Evolutionary conservation across 2,113 vertebrate genomes (phyloP), one percentile per base, ranked within the genome.

Genomic region (Hippocampus mohnikei): DNA sequence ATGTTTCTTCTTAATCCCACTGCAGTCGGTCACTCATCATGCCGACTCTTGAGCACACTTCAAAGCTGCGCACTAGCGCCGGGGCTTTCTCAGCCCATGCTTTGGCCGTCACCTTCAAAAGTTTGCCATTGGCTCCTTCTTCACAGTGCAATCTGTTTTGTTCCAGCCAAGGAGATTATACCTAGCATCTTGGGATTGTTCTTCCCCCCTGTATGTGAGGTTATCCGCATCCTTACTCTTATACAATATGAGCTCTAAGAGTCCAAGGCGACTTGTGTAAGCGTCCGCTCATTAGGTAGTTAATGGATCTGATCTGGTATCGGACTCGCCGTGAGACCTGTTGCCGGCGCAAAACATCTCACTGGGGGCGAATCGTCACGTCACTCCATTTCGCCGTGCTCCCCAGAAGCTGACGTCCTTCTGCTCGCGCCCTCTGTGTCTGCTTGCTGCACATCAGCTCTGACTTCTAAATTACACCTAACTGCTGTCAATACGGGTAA

Each of bases 381-480:
- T 61, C 63, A 63, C 63, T 64, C 76, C 71, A 70, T 84, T 82
- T 81, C 87, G 65, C 61, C 59, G 69, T 29, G 66, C 71, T 80
- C 55, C 75, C 37, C 44, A 23, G 69, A 84, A 83, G 70, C 77
- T 68, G 65, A 68, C 55, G 77, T 68, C 75, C 82, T 87, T 59
- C 77, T 76, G 75, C 64, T 68, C 68, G 83, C 80, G 80, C 69
- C 78, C 79, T 78, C 61, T 77, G 71, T 76, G 74, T 88, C 87
- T 79, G 79, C 89, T 88, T 25, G 2, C 80, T 82, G 88, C 85
- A 80, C 78, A 70, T 80, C 70, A 90, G 84, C 86, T 88, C 85
- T 89, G 85, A 88, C 87, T 85, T 75, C 70, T 88, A 89, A 91
- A 92, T 91, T 90, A 88, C 71, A 80, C 85, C 86, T 89, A 89